phyloP scores from a whole-genome alignment of 2,888 invertebrate species.

The Papilio elwesi region DNA sequence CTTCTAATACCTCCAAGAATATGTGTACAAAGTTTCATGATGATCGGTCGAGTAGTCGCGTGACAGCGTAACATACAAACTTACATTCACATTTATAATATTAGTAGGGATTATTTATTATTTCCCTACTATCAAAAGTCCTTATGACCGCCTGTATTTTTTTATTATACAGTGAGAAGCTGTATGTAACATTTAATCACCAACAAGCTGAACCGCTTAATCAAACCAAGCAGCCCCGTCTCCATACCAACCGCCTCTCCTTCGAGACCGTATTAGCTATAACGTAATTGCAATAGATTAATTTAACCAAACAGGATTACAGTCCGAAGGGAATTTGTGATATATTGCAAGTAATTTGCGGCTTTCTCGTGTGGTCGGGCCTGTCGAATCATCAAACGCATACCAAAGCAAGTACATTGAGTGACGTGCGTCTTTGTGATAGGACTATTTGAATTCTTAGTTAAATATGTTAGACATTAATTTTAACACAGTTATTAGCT shows the following conservation, averaged over 20 bases:
- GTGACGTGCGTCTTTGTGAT: background rate
- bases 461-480: background rate
- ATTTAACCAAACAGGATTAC: constrained; percentile 29
- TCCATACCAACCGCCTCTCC: constrained; percentile 1
- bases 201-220: background rate
- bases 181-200: background rate
- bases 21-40: no score
- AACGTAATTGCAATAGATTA: constrained; percentile 25
- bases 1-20: no score
- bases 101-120: no score
- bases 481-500: no score
- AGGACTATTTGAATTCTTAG: background rate
- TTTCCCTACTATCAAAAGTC: no score
- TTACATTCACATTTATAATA: no score
- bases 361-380: constrained; percentile 20
- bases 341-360: constrained; percentile 31
- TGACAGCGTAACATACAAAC: no score
- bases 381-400: constrained; percentile 26
- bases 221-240: background rate
- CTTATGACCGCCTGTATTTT: no score
- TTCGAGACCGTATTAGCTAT: constrained; percentile 17
- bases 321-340: constrained; percentile 25
- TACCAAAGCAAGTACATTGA: constrained; percentile 8
- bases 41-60: no score
- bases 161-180: background rate